Evolutionary conservation across 2,888 invertebrate species (phyloP).

Genomic region (Aspidiotus destructor): DNA sequence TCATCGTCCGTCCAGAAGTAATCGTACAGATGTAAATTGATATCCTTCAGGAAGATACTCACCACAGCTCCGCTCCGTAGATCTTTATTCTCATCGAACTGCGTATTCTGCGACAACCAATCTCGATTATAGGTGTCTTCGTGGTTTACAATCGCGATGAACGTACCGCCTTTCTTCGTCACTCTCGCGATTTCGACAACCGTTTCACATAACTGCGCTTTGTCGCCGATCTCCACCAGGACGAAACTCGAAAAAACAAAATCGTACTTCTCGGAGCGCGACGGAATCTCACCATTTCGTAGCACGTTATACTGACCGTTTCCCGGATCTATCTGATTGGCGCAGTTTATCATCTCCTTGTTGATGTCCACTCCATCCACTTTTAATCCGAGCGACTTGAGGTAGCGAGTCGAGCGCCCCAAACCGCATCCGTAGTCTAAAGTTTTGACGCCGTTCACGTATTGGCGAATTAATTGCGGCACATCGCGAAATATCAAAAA

Average conservation of each 20-base stretch:
- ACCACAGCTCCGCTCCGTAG: conserved; percentile 6
- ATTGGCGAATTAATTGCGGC: conserved; percentile 2
- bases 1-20: conserved; percentile 12
- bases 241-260: conserved; percentile 17
- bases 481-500: conserved; percentile 12
- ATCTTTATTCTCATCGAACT: conserved; percentile 12
- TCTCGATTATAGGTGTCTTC: conserved; percentile 11
- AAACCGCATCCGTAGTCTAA: conserved; percentile 11
- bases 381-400: conserved; percentile 11
- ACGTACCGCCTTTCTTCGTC: neutral
- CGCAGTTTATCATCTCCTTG: conserved; percentile 6
- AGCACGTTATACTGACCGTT: conserved; percentile 8
- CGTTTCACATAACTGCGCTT: neutral
- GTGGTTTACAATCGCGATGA: neutral
- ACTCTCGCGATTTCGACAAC: conserved; percentile 4
- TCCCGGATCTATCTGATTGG: neutral
- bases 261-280: neutral
- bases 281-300: conserved; percentile 7
- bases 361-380: conserved; percentile 18
- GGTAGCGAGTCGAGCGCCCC: neutral
- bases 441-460: neutral
- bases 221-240: conserved; percentile 2
- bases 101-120: conserved; percentile 7
- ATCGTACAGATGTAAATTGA: conserved; percentile 10
- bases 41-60: conserved; percentile 4